Evolutionary conservation across 2,797 vertebrate species (phyloP).

Genomic region (Threskiornis aethiopicus): DNA sequence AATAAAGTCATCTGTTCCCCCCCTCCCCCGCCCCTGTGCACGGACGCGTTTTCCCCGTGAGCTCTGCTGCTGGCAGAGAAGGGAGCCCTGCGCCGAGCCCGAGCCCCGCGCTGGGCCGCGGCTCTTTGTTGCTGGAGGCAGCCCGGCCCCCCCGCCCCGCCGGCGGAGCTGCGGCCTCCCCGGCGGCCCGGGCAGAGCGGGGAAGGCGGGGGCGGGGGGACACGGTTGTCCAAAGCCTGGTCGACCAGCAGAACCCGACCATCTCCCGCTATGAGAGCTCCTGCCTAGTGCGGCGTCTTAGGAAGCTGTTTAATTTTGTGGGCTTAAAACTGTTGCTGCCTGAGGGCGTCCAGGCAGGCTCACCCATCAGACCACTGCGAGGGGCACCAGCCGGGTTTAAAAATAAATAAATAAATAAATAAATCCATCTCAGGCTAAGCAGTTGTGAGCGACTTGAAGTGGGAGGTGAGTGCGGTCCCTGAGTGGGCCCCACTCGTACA

Average conservation of each 20-base stretch:
- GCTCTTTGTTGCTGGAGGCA: neutral
- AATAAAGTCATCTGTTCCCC: neutral
- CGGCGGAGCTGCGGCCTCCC: neutral
- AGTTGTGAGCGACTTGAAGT: neutral
- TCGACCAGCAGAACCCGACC: neutral
- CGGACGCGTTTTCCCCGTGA: neutral
- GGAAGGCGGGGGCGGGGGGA: no score
- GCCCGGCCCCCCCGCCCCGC: neutral
- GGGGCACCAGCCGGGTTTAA: neutral
- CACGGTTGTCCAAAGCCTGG: neutral
- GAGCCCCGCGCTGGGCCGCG: neutral
- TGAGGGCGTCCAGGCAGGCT: neutral
- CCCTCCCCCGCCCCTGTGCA: neutral
- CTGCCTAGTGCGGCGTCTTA: neutral
- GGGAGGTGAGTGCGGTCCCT: slow-evolving; percentile 54
- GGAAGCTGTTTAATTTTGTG: neutral
- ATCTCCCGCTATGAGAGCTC: neutral
- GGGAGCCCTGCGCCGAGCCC: neutral
- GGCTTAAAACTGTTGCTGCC: neutral
- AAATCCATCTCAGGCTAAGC: neutral
- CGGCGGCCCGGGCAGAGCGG: neutral
- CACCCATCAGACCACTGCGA: neutral
- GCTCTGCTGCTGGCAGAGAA: neutral
- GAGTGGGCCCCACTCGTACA: slow-evolving; percentile 42
- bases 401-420: neutral